Evolutionary conservation across 2,888 invertebrate genomes (phyloP).

Genomic region (Tipula vernalis): DNA sequence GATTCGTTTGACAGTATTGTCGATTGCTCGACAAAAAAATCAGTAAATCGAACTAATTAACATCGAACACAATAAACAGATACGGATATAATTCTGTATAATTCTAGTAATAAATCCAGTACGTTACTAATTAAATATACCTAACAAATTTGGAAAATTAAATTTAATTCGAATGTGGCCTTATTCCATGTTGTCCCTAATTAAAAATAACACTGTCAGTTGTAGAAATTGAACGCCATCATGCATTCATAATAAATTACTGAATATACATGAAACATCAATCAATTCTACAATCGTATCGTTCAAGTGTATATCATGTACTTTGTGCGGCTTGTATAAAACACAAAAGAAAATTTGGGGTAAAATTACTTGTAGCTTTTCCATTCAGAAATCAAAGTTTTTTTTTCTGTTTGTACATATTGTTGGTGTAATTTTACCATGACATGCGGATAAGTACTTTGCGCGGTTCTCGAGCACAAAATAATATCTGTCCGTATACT

Average conservation of each 20-base stretch:
- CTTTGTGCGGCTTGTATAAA: not conserved
- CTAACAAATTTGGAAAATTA: not conserved
- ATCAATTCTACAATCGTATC: not conserved
- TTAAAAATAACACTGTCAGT: not conserved
- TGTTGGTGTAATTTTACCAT: not conserved
- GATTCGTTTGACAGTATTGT: too few species aligned
- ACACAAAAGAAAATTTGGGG: not conserved
- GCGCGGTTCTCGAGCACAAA: not conserved
- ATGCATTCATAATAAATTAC: not conserved
- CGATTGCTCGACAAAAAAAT: too few species aligned
- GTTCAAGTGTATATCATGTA: not conserved
- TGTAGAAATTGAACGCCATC: not conserved
- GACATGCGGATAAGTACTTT: not conserved
- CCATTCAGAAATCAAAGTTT: not conserved
- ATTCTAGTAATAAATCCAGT: too few species aligned
- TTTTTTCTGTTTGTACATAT: not conserved
- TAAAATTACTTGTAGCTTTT: not conserved
- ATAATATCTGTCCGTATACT: too few species aligned
- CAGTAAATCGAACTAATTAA: too few species aligned
- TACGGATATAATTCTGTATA: too few species aligned
- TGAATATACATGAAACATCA: not conserved
- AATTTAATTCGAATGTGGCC: not conserved
- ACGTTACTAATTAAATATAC: too few species aligned
- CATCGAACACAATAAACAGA: too few species aligned
- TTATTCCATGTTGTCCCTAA: not conserved